Evolutionary conservation across 1,140 invertebrate species (phyloP).

Genomic region (Diorhabda carinulata): DNA sequence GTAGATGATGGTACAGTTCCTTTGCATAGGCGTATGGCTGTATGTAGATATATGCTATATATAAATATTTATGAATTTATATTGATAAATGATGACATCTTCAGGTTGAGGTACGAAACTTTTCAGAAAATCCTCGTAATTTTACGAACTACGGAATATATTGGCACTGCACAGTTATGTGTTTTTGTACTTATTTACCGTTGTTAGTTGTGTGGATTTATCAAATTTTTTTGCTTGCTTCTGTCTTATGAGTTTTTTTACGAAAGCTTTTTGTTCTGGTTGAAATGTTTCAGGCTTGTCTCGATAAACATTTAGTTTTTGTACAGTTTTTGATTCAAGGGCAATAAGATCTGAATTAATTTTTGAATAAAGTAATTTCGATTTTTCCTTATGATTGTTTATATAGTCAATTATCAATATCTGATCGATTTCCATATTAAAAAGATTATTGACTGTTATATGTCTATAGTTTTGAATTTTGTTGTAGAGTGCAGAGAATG

Average conservation of each 20-base stretch:
- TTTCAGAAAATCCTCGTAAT: too few relatives aligned
- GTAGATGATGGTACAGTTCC: too few relatives aligned
- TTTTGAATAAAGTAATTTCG: neutral
- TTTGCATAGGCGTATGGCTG: too few relatives aligned
- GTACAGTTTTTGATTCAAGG: constrained; percentile 19
- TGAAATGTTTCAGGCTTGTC: constrained; percentile 8
- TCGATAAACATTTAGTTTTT: neutral
- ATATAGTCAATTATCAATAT: neutral
- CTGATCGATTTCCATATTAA: too few relatives aligned
- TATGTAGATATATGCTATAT: too few relatives aligned
- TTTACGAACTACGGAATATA: too few relatives aligned
- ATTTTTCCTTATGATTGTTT: neutral
- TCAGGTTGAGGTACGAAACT: too few relatives aligned
- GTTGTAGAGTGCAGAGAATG: neutral
- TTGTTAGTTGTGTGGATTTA: neutral
- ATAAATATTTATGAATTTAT: too few relatives aligned
- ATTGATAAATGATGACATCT: too few relatives aligned
- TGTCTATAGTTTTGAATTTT: too few relatives aligned
- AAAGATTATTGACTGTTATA: too few relatives aligned
- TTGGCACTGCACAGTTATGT: neutral
- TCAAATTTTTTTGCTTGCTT: neutral
- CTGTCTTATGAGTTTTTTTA: neutral
- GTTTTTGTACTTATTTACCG: constrained; percentile 21
- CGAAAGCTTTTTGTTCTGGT: constrained; percentile 8
- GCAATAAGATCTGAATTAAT: constrained; percentile 6